These are phyloP conservation scores for Lutjanus argentimaculatus DNA, from an alignment of 2,797 vertebrate genomes.

Conservation along the genomic window DNA sequence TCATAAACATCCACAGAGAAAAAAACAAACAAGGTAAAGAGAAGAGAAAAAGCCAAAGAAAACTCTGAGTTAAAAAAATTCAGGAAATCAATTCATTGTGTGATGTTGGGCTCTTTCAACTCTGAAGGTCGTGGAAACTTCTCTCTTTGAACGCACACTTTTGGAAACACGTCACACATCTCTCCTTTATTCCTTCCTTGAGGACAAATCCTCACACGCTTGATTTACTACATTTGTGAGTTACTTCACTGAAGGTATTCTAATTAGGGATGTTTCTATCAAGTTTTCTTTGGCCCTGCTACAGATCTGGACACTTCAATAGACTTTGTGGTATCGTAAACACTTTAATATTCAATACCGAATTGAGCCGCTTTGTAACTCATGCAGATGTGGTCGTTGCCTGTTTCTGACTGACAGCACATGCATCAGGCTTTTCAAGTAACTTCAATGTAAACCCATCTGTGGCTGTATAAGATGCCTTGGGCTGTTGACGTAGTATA, in stretches of 20 bases:
- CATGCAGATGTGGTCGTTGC: too few species aligned
- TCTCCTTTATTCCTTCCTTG: neutral
- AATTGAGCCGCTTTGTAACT: neutral
- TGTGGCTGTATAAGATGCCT: too few species aligned
- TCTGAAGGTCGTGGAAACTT: slow-evolving; percentile 20
- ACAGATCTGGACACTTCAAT: neutral
- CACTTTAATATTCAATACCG: neutral
- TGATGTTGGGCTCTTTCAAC: slow-evolving; percentile 16
- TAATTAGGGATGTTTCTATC: neutral
- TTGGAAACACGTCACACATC: neutral
- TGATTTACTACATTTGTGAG: neutral
- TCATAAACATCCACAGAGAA: slow-evolving; percentile 3
- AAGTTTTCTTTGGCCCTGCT: too few species aligned
- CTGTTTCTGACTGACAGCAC: too few species aligned
- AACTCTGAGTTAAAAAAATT: neutral
- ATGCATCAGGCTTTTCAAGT: too few species aligned
- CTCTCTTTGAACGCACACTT: slow-evolving; percentile 10
- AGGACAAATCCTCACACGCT: neutral
- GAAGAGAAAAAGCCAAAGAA: neutral
- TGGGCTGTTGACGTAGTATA: too few species aligned
- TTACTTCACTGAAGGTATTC: neutral
- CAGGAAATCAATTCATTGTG: neutral
- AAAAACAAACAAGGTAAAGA: neutral
- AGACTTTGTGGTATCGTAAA: neutral
- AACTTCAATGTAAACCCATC: too few species aligned